A percentile compares a stretch with the other conserved stretches of the same genome.
phyloP scores from a whole-genome alignment of 2,797 vertebrate species.

The Squalus acanthias region DNA sequence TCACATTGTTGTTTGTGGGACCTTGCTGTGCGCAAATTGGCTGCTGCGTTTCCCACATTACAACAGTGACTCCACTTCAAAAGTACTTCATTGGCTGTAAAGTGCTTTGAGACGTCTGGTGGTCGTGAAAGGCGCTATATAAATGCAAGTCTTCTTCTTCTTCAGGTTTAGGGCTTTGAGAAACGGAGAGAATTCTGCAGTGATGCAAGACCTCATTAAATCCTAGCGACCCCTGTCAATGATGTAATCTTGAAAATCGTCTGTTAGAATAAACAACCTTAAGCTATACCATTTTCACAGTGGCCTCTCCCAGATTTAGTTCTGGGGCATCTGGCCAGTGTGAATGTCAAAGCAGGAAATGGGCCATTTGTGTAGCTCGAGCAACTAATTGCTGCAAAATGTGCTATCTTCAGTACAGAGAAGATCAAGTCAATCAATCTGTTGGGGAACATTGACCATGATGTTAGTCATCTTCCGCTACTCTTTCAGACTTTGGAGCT shows the following conservation, averaged over 20 bases:
- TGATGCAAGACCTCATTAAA: background rate
- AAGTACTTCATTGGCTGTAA: too few relatives aligned
- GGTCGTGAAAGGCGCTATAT: too few relatives aligned
- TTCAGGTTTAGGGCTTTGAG: background rate
- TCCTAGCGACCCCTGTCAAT: background rate
- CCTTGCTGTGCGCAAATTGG: too few relatives aligned
- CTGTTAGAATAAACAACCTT: background rate
- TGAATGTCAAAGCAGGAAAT: background rate
- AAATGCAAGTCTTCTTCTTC: background rate
- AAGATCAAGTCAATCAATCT: too few relatives aligned
- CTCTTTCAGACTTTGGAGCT: too few relatives aligned
- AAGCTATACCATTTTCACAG: background rate
- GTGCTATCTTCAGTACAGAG: too few relatives aligned
- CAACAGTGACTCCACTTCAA: too few relatives aligned
- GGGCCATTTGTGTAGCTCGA: background rate
- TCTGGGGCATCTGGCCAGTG: background rate
- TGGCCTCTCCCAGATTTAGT: background rate
- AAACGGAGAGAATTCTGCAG: background rate
- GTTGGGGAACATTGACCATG: too few relatives aligned
- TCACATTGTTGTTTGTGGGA: too few relatives aligned
- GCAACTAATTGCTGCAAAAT: background rate
- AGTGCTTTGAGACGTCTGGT: too few relatives aligned
- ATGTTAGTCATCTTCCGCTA: too few relatives aligned
- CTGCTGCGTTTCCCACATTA: too few relatives aligned
- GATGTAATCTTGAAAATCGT: background rate